Percentiles rank a stretch among this genome's conserved stretches.
Conservation (phyloP, 1,140 invertebrate species). For the Dermatophagoides farinae region DNA sequence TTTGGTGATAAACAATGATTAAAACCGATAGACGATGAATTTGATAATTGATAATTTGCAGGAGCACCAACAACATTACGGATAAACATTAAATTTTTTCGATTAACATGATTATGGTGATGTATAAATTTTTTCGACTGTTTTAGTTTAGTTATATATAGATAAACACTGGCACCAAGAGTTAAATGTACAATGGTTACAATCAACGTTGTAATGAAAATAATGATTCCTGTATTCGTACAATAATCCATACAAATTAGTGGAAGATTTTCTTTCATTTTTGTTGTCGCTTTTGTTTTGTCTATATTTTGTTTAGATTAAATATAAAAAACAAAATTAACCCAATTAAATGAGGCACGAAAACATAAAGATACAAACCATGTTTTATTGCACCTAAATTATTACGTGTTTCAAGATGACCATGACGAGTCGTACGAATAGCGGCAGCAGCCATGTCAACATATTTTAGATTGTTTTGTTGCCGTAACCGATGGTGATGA, state of each 20-base stretch:
- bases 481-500: background rate
- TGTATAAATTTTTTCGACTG: background rate
- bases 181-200: conserved; percentile 9
- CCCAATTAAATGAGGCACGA: background rate
- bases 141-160: conserved; percentile 11
- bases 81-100: too few species aligned
- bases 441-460: background rate
- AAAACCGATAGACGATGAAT: too few species aligned
- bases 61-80: too few species aligned
- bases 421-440: background rate
- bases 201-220: conserved; percentile 10
- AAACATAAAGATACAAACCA: background rate
- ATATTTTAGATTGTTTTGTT: background rate
- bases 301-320: background rate
- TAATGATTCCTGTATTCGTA: conserved; percentile 10
- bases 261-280: background rate
- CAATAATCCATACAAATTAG: background rate
- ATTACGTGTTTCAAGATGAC: background rate
- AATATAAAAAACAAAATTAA: background rate
- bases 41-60: too few species aligned
- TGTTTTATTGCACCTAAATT: background rate
- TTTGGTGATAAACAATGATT: too few species aligned
- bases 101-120: background rate
- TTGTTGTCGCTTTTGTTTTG: background rate
- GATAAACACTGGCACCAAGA: conserved; percentile 6